Evolutionary conservation across 1,140 invertebrate genomes (phyloP), one percentile per base, ranked within the genome.

Genomic region (Penaeus vannamei): DNA sequence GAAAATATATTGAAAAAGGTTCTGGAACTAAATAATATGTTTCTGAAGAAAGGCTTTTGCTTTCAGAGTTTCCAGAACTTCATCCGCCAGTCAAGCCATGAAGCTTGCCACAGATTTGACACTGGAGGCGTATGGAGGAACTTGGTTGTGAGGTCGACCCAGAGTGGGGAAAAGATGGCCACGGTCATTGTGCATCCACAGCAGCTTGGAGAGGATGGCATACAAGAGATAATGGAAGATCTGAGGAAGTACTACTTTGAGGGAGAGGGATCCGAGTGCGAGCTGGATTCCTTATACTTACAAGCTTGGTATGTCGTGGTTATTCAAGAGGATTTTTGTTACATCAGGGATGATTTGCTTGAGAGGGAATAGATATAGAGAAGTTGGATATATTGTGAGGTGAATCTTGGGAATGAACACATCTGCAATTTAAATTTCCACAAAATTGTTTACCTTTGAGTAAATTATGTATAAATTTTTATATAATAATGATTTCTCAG

Each of bases 51-150:
- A 32, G 22, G 53, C 26, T 77, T 66, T 81, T 87, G 87, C 79
- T 77, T 88, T 86, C 91, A 94, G 94, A 91, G 91, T 72, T 94
- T 94, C 92, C 93, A 94, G 92, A 91, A 93, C 10, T 94, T 93
- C 91, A 92, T 95, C 23, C 91, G 92, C 46, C 77, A 85, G 46
- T 93, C 93, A 29, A 76, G 90, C 22, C 93, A 93, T 64, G 89
- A 91, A 14, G 93, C 93, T 0, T 94, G 93, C 92, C 91, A 93
- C 85, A 92, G 93, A 26, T 92, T 94, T 83, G 92, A 92, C 81
- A 93, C 93, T 82, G 92, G 92, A 46, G 95, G 95, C 22, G 92
- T 94, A 91, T 95, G 94, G 94, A 92, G 93, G 85, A 92, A 92
- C 87, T 85, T 95, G 62, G 92, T 93, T 2, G 93, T 95, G 1